phyloP scores from a whole-genome alignment of 2,113 vertebrate genomes.

The Oreochromis tanganicae region DNA sequence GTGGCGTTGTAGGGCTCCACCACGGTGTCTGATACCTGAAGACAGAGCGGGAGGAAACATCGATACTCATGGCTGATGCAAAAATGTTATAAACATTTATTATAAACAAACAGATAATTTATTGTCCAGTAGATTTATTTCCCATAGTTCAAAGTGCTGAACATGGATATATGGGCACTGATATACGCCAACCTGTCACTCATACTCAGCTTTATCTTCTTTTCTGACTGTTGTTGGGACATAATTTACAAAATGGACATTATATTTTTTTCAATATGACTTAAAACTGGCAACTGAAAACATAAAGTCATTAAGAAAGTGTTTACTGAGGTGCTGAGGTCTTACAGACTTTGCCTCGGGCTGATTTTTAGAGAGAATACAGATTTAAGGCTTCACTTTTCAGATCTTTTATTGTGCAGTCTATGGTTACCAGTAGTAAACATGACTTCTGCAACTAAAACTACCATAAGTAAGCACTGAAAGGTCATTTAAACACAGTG shows the following conservation, averaged over 20 bases:
- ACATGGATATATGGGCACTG: accelerated
- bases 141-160: neutral
- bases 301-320: neutral
- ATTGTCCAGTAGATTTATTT: neutral
- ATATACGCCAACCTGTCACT: accelerated
- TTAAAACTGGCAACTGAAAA: neutral
- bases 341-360: neutral
- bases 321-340: neutral
- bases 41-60: neutral
- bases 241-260: accelerated
- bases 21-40: slow-evolving; percentile 82
- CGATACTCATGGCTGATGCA: accelerated
- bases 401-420: neutral
- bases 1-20: slow-evolving; percentile 90
- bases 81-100: neutral
- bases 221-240: accelerated
- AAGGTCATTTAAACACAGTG: accelerated
- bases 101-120: neutral
- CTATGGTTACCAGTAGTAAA: accelerated
- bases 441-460: neutral
- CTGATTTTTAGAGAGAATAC: accelerated
- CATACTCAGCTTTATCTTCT: neutral
- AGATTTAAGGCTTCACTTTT: neutral
- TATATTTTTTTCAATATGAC: neutral
- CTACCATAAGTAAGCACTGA: neutral